phyloP scores from a whole-genome alignment of 2,113 vertebrate genomes.

The Cervus canadensis region DNA sequence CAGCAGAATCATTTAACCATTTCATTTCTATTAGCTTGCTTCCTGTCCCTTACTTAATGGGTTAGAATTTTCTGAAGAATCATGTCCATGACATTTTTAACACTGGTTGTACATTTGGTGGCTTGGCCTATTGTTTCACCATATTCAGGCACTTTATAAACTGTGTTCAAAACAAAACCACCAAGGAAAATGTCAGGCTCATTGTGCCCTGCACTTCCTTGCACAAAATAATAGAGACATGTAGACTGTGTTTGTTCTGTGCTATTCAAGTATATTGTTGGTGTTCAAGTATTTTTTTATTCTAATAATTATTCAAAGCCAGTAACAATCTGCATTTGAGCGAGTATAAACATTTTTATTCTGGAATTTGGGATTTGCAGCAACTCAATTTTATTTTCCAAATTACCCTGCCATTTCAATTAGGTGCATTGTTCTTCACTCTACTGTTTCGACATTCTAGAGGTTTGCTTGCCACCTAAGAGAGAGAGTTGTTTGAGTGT shows the following conservation, averaged over 20 bases:
- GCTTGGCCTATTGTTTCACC: not conserved
- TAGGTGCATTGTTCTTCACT: conserved; percentile 56
- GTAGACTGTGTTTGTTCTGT: not conserved
- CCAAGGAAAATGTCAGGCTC: not conserved
- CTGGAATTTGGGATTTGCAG: conserved; percentile 54
- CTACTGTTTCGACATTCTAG: conserved; percentile 35
- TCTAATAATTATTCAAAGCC: conserved; percentile 58
- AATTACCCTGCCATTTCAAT: conserved; percentile 56
- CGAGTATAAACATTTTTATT: conserved; percentile 63
- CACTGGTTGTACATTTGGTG: not conserved
- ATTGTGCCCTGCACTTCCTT: not conserved
- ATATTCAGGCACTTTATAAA: not conserved
- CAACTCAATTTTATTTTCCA: conserved; percentile 66
- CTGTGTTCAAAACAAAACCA: not conserved
- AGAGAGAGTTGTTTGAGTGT: conserved; percentile 26
- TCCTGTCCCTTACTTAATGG: not conserved
- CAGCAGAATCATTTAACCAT: conserved; percentile 2
- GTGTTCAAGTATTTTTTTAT: conserved; percentile 47
- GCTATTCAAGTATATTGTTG: not conserved
- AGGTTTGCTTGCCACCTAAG: conserved; percentile 47
- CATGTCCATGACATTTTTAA: not conserved
- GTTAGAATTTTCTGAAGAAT: not conserved
- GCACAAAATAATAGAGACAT: not conserved
- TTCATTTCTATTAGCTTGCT: not conserved
- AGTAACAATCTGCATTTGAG: conserved; percentile 30